Evolutionary conservation across 2,113 vertebrate species (phyloP), one percentile per base, ranked within the genome.

Genomic region (Colossoma macropomum): DNA sequence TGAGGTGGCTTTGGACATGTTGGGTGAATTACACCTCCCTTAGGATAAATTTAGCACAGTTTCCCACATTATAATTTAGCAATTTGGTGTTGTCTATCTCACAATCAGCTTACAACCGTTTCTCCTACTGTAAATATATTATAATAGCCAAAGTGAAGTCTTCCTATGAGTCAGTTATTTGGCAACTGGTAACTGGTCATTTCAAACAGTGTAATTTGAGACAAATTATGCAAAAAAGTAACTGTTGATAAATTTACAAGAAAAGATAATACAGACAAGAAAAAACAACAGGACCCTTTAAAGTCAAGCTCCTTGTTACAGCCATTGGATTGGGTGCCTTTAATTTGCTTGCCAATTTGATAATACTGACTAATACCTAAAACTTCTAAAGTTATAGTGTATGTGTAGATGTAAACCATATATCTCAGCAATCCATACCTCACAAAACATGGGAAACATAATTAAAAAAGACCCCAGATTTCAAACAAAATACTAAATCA

Each of bases 31-130:
- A n/a, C 59, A 62, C n/a, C 59, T 62, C 34, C 68, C 41, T 41
- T 25, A 45, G 68, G 68, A 23, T 10, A 30, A 28, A 38, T 6
- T 38, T 45, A 48, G 41, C n/a, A 52, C 0, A 72, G 41, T 45
- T 25, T 80, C 65, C 73, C 77, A 72, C 72, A 62, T 71, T 56
- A 41, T 65, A 32, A 79, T 25, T n/a, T 28, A 23, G 28, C 30
- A 66, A 48, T 84, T 87, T 81, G 86, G 79, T 75, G 86, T 38
- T 38, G 41, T 74, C 70, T 72, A 41, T 77, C 75, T 70, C 38
- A 9, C 27, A n/a, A 85, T 86, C 80, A 79, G 38, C 80, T 69
- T 6, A 45, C 5, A 45, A 45, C 32, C 32, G 21, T 69, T 69
- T 6, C 32, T 69, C 17, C 32, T 69, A 25, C 19, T 34, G 66